A percentile compares a stretch with the other conserved stretches of the same genome.
These are phyloP conservation scores for Hymenopus coronatus DNA, from an alignment of 2,888 invertebrate genomes.

Conservation along the genomic window DNA sequence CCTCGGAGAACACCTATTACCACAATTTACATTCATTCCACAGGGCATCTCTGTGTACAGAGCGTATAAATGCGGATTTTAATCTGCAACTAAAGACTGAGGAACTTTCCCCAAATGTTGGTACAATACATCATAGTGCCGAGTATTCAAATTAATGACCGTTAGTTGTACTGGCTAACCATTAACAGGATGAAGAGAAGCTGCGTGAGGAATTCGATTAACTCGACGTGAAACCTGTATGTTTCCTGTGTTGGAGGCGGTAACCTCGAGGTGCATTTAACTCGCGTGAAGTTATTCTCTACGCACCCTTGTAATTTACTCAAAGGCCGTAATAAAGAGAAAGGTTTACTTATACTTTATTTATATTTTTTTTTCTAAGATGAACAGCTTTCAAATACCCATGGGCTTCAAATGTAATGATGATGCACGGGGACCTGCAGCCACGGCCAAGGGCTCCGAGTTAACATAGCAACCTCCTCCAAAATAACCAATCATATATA, in stretches of 20 bases:
- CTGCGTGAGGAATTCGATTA: background rate
- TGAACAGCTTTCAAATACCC: too few relatives aligned
- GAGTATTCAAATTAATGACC: background rate
- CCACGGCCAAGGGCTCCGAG: too few relatives aligned
- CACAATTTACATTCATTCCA: background rate
- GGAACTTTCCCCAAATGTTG: background rate
- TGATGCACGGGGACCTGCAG: too few relatives aligned
- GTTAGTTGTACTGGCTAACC: background rate
- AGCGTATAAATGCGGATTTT: background rate
- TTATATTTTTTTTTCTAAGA: too few relatives aligned
- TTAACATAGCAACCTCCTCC: too few relatives aligned
- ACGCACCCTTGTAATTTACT: background rate
- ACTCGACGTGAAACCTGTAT: background rate
- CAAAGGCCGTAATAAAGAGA: background rate
- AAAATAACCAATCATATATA: too few relatives aligned
- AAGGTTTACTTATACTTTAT: background rate
- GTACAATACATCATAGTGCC: background rate
- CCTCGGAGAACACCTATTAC: background rate
- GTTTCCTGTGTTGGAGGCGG: background rate
- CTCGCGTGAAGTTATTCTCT: background rate
- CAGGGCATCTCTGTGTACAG: background rate
- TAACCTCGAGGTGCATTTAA: background rate
- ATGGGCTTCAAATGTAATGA: too few relatives aligned
- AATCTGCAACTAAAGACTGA: background rate
- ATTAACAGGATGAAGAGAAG: background rate